Evolutionary conservation across 2,797 vertebrate species (phyloP).

Genomic region (Sorex maritimensis): DNA sequence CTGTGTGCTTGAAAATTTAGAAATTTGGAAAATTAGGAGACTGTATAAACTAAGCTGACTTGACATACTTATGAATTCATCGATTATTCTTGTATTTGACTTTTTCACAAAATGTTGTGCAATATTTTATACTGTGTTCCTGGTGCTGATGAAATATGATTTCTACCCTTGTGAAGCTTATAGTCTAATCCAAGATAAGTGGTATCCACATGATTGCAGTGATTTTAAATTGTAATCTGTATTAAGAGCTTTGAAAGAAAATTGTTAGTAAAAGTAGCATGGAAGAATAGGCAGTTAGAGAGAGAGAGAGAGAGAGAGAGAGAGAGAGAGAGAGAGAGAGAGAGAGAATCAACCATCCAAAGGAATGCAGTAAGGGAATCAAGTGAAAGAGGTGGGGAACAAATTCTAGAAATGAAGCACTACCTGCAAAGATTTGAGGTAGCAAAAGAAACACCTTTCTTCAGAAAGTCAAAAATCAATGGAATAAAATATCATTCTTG

Average conservation of each 20-base stretch:
- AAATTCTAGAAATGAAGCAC: not conserved
- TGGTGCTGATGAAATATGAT: conserved; percentile 21
- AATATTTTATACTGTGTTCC: not conserved
- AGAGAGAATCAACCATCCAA: not conserved
- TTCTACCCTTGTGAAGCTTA: not conserved
- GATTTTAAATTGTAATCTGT: not conserved
- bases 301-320: not conserved
- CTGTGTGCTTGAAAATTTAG: not conserved
- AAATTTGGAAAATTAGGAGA: conserved; percentile 44
- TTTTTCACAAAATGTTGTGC: not conserved
- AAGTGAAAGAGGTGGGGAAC: not conserved
- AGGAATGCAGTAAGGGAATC: not conserved
- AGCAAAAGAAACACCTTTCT: not conserved
- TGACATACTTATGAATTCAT: not conserved
- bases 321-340: not conserved
- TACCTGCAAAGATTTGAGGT: not conserved
- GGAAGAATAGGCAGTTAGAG: not conserved
- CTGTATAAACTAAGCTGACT: not conserved
- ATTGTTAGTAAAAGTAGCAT: not conserved
- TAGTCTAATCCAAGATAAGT: not conserved
- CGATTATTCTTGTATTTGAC: not conserved
- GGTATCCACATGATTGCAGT: not conserved
- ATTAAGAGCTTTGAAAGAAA: conserved; percentile 4
- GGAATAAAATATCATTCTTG: not conserved
- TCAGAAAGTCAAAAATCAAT: not conserved